Base-by-base conservation (phyloP, 1,140 invertebrate genomes). In the Trinorchestia longiramus region DNA sequence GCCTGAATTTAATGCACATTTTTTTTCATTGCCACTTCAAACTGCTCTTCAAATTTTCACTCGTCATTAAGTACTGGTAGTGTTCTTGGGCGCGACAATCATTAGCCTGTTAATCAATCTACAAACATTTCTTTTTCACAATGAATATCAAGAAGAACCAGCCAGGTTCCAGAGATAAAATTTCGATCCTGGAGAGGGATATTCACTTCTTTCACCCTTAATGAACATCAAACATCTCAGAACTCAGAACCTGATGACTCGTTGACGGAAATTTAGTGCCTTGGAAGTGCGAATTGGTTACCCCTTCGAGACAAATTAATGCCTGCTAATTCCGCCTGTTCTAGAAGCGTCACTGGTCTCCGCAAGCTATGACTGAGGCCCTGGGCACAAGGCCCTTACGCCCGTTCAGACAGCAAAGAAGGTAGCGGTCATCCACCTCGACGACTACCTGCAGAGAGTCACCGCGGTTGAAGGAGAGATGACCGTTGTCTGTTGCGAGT, bases 381-480 rank as follows among this genome's bases (percentile, higher is more conserved):
- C 98, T 97, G 0, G 98, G 98, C 43, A 99, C 98, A 36, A 99
- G 97, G 95, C 98, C 98, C 97, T 98, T 98, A 96, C 98, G 98
- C n/a, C 98, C 98, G 42, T 98, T 98, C 96, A 98, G 97, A 96
- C 98, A 98, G 97, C 98, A 99, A 43, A 98, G 97, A 95, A 98
- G 97, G 98, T 98, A 98, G 97, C 98, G 98, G 96, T 98, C 98
- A 97, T 98, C 98, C 36, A 98, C 98, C 96, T 98, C 98, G 45
- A 98, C 97, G 87, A 98, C 98, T 6, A 98, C 98, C 96, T 98
- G 98, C 43, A 98, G 97, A 94, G 98, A 98, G 97, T 98, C 98
- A 0, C 98, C 98, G 97, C 98, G 98, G 97, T 98, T 98, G 97
- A 98, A 98, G 41, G 98, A 98, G n/a, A 98, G 97, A 97, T 98